Evolutionary conservation across 2,113 vertebrate genomes (phyloP).

Genomic region (Oriolus oriolus): DNA sequence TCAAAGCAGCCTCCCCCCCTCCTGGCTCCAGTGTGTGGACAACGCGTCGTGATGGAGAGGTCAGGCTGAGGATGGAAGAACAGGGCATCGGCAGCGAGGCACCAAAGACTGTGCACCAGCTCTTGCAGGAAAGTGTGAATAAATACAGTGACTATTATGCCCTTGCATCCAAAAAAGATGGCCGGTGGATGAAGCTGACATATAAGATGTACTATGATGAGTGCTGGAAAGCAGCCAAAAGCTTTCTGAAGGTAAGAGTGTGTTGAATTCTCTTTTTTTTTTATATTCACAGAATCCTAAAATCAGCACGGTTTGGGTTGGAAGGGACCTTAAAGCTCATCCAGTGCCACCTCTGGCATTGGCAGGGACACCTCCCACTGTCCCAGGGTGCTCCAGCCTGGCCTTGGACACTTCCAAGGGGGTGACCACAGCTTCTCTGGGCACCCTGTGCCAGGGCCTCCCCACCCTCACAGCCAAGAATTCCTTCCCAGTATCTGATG

Average conservation of each 20-base stretch:
- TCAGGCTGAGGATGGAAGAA: constrained; percentile 78
- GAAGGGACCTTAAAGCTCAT: rapidly evolving
- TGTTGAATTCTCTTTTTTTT: neutral
- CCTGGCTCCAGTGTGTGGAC: constrained; percentile 72
- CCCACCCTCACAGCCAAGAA: neutral
- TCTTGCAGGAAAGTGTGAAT: constrained; percentile 68
- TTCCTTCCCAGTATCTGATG: neutral
- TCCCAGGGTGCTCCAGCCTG: neutral
- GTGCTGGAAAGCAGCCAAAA: constrained; percentile 83
- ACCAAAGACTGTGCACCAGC: constrained; percentile 79
- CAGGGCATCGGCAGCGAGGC: constrained; percentile 71
- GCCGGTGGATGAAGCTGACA: constrained; percentile 69
- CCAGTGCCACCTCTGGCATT: neutral
- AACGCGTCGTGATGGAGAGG: constrained; percentile 67
- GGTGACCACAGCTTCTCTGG: neutral
- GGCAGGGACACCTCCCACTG: neutral
- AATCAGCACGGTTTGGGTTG: neutral
- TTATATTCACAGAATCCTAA: neutral
- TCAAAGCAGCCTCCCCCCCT: neutral
- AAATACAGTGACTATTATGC: constrained; percentile 72
- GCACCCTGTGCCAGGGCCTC: neutral
- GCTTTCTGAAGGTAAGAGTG: constrained; percentile 83
- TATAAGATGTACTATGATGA: constrained; percentile 83
- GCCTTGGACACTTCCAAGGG: neutral
- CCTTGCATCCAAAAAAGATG: constrained; percentile 78